These are phyloP conservation scores for Hystrix brachyura DNA, from an alignment of 2,113 vertebrate genomes.

Conservation along the genomic window DNA sequence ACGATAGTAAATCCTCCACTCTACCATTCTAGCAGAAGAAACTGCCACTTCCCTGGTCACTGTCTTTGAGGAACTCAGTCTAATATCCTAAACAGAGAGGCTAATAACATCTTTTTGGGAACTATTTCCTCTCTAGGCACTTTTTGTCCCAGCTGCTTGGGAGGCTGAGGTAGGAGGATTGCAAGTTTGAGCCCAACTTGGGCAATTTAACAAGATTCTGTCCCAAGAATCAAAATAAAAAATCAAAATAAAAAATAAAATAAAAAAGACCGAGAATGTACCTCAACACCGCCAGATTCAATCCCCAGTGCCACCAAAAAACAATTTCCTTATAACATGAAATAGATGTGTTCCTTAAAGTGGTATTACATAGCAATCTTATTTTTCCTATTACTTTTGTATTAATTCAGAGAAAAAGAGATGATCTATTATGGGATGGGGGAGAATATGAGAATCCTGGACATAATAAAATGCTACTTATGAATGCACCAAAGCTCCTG, in stretches of 20 bases:
- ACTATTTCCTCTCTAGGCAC: not conserved
- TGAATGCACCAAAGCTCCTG: slow-evolving; percentile 42
- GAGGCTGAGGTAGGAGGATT: not conserved
- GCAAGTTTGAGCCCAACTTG: not conserved
- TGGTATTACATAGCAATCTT: not conserved
- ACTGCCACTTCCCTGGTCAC: not conserved
- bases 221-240: not conserved
- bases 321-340: not conserved
- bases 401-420: slow-evolving; percentile 61
- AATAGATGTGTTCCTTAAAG: not conserved
- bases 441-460: not conserved
- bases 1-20: not conserved
- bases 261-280: not conserved
- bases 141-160: not conserved
- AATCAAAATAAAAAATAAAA: not conserved
- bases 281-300: not conserved
- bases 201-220: not conserved
- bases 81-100: not conserved
- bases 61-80: not conserved
- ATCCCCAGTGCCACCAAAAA: not conserved
- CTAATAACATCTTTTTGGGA: slow-evolving; percentile 36
- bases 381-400: slow-evolving; percentile 42
- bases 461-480: slow-evolving; percentile 60
- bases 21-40: not conserved
- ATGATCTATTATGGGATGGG: not conserved